Evolutionary conservation across 2,113 vertebrate genomes (phyloP).

Genomic region (Pygoscelis adeliae): DNA sequence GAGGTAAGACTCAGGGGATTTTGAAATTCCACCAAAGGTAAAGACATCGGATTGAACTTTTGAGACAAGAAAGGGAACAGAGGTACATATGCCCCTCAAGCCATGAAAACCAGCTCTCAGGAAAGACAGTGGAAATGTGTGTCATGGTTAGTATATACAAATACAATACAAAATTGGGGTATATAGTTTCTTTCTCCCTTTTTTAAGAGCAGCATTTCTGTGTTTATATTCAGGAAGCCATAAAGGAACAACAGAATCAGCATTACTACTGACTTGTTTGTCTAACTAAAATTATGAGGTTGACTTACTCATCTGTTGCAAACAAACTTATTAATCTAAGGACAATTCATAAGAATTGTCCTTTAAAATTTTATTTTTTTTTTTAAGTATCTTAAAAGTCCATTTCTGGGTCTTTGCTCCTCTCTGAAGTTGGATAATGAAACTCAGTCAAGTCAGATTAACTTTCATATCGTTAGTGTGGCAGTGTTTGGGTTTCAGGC

Average conservation of each 20-base stretch:
- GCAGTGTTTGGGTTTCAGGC: slow-evolving; percentile 13
- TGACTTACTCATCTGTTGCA: not conserved
- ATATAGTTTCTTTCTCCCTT: not conserved
- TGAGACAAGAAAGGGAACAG: not conserved
- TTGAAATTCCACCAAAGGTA: not conserved
- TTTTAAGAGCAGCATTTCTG: not conserved
- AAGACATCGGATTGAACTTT: not conserved
- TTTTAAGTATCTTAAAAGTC: not conserved
- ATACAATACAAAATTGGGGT: not conserved
- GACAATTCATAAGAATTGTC: not conserved
- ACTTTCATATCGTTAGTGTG: not conserved
- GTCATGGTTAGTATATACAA: not conserved
- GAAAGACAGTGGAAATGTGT: not conserved
- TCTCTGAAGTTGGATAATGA: not conserved
- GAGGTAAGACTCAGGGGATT: not conserved
- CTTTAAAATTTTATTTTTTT: not conserved
- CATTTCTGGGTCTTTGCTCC: not conserved
- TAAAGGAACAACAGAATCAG: not conserved
- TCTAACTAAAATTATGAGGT: not conserved
- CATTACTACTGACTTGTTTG: not conserved
- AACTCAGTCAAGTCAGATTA: not conserved
- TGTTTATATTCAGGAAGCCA: not conserved
- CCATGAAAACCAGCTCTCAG: not conserved
- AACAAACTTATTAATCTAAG: not conserved
- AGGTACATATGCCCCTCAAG: accelerated